These are phyloP conservation scores for Nothoprocta perdicaria DNA, from an alignment of 2,113 vertebrate genomes.

Conservation along the genomic window DNA sequence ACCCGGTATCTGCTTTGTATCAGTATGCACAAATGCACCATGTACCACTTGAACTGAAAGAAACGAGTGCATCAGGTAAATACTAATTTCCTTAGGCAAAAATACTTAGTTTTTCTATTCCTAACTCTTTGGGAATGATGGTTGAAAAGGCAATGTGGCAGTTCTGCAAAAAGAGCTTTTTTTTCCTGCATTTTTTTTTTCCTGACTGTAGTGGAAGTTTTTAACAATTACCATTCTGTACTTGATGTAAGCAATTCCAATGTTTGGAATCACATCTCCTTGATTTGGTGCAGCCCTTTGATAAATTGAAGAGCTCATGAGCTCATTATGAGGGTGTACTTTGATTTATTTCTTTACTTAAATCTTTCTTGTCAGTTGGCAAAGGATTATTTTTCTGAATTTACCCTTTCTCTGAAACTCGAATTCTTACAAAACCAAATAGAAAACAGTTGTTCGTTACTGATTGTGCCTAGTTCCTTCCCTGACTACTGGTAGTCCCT, in stretches of 20 bases:
- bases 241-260: not conserved
- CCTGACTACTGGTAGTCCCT: not conserved
- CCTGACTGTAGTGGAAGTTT: not conserved
- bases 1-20: conserved; percentile 87
- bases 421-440: not conserved
- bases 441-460: not conserved
- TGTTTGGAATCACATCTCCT: not conserved
- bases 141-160: not conserved
- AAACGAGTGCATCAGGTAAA: conserved; percentile 87
- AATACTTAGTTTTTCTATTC: not conserved
- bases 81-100: not conserved
- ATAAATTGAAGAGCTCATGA: not conserved
- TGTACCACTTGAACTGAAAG: conserved; percentile 86
- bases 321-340: not conserved
- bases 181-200: not conserved
- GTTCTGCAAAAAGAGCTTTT: not conserved
- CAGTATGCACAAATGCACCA: conserved; percentile 80
- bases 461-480: not conserved
- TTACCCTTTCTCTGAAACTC: not conserved
- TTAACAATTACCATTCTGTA: not conserved
- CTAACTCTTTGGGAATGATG: not conserved
- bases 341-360: not conserved
- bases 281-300: not conserved
- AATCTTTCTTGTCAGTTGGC: not conserved
- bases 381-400: not conserved